Base-by-base conservation (phyloP, 1,140 invertebrate species). In the Caenorhabditis inopinata region DNA sequence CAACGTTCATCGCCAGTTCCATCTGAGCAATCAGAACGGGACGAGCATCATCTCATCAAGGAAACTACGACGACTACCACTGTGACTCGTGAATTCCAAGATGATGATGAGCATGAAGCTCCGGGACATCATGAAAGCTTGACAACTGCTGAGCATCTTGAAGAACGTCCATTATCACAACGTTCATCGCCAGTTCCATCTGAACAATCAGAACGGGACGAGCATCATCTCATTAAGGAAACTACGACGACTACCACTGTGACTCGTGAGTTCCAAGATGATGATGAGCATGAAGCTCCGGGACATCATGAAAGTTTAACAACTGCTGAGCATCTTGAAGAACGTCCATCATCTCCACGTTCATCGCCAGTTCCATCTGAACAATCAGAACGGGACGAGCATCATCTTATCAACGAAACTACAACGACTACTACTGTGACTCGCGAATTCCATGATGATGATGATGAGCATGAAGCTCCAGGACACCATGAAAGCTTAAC, bases 161-260 rank as follows among this genome's bases (percentile, higher is more conserved):
- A 42, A 42, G 14, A 14, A 42, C 38, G 38, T 7, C 38, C 38
- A 42, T 42, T 42, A 5, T 42, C 38, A 5, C 14, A 14, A 7
- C 14, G 38, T 42, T 5, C 38, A 11, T 75, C 73, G 6, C 73
- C 73, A 0, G 45, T 48, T 29, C 42, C 73, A 47, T 75, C 73
- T 1, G 58, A 68, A 68, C n/a, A n/a, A n/a, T n/a, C n/a, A n/a
- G n/a, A n/a, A n/a, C n/a, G n/a, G n/a, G 58, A 68, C 2, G 45
- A 29, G 5, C 35, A 21, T 1, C 25, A 29, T 6, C 27, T 27
- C 11, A 11, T 75, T 16, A 32, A 47, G 1, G 73, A 75, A 25
- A 75, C 73, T 4, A 75, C 73, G n/a, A 75, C 73, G 7, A 76
- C 48, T 12, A 76, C 46, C 2, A 76, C 58, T 38, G 58, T 68